A percentile compares a stretch with the other conserved stretches of the same genome.
Conservation (phyloP, 1,140 invertebrate species). For the Elysia chlorotica region DNA sequence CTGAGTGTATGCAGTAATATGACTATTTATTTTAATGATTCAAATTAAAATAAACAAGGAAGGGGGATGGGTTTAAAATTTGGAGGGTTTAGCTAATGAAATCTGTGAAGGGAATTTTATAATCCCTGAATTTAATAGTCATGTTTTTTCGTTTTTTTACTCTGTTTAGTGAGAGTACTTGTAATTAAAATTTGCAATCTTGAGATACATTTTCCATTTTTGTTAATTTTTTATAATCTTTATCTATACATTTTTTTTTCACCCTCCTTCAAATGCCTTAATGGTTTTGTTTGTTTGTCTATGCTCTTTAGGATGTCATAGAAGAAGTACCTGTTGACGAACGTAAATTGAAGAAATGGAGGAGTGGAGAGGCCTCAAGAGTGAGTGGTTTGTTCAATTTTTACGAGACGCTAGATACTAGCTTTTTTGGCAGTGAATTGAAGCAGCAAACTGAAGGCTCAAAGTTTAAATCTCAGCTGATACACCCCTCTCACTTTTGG, state of each 20-base stretch:
- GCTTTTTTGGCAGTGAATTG: not conserved
- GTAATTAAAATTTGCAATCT: not conserved
- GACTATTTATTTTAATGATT: no score
- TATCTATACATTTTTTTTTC: not conserved
- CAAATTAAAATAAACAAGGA: no score
- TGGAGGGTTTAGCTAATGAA: no score
- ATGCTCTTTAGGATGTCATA: not conserved
- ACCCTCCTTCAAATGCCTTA: not conserved
- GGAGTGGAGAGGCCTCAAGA: not conserved
- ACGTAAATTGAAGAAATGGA: slow-evolving; percentile 2
- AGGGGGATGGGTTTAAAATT: no score
- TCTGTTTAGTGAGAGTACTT: no score
- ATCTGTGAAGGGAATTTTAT: no score
- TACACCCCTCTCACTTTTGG: not conserved
- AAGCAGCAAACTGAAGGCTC: not conserved
- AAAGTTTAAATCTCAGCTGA: not conserved
- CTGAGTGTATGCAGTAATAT: not conserved
- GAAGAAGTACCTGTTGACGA: not conserved
- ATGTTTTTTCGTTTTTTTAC: not conserved
- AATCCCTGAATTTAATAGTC: no score
- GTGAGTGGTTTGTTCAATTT: not conserved
- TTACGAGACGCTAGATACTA: not conserved
- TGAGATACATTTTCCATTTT: not conserved
- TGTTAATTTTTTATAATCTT: not conserved
- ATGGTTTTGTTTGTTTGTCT: not conserved